phyloP scores from a whole-genome alignment of 1,140 invertebrate genomes.

The Diuraphis noxia region DNA sequence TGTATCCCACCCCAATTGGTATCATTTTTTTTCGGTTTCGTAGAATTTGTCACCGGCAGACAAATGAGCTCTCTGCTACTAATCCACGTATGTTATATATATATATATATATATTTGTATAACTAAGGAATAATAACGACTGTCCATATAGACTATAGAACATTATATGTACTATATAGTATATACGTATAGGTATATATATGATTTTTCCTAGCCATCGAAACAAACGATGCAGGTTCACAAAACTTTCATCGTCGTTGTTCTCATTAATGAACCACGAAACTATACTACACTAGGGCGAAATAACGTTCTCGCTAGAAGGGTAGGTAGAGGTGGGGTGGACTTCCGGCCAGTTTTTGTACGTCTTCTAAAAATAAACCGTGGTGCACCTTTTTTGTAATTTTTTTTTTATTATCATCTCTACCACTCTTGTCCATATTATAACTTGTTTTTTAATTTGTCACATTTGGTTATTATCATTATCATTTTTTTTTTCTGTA shows the following conservation, averaged over 20 bases:
- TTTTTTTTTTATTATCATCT: not conserved
- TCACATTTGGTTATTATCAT: slow-evolving; percentile 22
- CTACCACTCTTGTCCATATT: not conserved
- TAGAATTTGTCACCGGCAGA: slow-evolving; percentile 4
- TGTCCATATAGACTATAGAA: not conserved
- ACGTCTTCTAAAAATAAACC: slow-evolving; percentile 33
- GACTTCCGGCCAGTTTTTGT: slow-evolving; percentile 41
- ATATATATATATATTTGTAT: no score
- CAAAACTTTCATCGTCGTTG: slow-evolving; percentile 34
- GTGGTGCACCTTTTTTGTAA: not conserved
- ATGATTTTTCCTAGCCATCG: not conserved
- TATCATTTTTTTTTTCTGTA: not conserved
- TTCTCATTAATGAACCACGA: slow-evolving; percentile 21
- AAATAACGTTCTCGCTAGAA: not conserved
- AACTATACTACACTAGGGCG: not conserved
- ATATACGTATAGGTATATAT: no score
- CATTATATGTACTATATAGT: not conserved
- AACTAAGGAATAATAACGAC: not conserved
- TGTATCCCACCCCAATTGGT: not conserved
- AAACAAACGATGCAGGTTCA: slow-evolving; percentile 6
- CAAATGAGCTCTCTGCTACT: slow-evolving; percentile 11
- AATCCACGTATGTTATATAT: not conserved
- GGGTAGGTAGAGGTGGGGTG: not conserved
- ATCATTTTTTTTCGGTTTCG: not conserved
- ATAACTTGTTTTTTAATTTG: slow-evolving; percentile 34